phyloP scores from a whole-genome alignment of 2,888 invertebrate species.

The Scotopteryx bipunctaria region DNA sequence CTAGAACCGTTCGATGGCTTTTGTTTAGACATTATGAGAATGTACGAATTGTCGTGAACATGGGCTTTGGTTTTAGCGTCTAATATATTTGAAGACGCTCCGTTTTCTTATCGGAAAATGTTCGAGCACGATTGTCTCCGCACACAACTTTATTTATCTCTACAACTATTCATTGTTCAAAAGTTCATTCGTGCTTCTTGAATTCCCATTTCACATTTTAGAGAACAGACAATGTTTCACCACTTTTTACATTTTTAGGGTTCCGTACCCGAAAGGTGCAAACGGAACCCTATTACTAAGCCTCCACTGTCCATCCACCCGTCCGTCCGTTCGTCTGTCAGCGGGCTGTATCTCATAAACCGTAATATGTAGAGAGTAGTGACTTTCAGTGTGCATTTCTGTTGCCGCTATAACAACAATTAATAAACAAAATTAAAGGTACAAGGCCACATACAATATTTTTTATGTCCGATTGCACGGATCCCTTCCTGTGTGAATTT shows the following conservation, averaged over 20 bases:
- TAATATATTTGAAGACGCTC: conserved; percentile 50
- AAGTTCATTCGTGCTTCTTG: conserved; percentile 20
- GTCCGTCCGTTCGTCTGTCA: no score
- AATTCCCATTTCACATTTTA: conserved; percentile 7
- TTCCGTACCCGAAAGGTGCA: no score
- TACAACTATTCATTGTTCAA: conserved; percentile 31
- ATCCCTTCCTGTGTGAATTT: no score
- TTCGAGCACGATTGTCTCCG: conserved; percentile 43
- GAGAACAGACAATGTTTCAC: conserved; percentile 1
- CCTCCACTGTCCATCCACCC: no score
- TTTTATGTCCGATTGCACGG: no score
- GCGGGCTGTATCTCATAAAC: no score
- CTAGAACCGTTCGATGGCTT: conserved; percentile 57
- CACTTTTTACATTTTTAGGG: background rate
- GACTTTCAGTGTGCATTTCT: no score
- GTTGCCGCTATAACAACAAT: no score
- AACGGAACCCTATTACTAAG: no score
- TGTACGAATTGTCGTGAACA: conserved; percentile 64
- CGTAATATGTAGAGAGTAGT: no score
- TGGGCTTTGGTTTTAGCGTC: conserved; percentile 48
- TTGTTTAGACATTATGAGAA: conserved; percentile 71
- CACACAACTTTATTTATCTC: conserved; percentile 36
- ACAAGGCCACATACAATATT: no score
- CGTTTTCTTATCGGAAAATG: conserved; percentile 56
- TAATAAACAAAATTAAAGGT: no score